Evolutionary conservation across 2,113 vertebrate species (phyloP).

Genomic region (Corythornis cristatus): DNA sequence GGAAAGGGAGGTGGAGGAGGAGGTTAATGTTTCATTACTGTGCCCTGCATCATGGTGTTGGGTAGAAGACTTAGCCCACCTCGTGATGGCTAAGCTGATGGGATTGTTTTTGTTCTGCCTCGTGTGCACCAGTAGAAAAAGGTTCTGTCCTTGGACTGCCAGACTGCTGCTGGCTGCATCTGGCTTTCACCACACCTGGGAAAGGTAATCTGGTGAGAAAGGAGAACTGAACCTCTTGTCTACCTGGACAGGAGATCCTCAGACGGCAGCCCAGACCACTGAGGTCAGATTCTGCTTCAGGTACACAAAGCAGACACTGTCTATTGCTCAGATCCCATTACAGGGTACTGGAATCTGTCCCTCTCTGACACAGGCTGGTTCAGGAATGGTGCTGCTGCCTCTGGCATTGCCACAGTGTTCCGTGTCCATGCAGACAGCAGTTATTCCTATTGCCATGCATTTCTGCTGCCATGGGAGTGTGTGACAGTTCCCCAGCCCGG

Average conservation of each 20-base stretch:
- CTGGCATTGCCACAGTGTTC: background rate
- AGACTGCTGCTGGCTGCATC: background rate
- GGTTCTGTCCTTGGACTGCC: background rate
- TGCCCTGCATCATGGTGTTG: background rate
- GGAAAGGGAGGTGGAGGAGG: background rate
- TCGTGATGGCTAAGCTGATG: fast-evolving
- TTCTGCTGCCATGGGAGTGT: background rate
- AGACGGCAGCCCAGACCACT: background rate
- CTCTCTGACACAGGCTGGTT: background rate
- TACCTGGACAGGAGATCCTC: background rate
- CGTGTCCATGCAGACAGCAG: fast-evolving
- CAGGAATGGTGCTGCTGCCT: background rate
- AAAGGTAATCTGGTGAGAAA: fast-evolving
- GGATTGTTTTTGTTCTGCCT: background rate
- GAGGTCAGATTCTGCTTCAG: background rate
- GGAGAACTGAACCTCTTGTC: background rate
- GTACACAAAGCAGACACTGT: fast-evolving
- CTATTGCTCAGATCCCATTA: background rate
- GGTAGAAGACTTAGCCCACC: background rate
- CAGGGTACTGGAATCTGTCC: background rate
- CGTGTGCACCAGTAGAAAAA: fast-evolving
- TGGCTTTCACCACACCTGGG: background rate
- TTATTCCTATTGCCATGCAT: background rate
- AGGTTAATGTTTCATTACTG: fast-evolving
- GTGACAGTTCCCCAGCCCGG: background rate